Conservation (phyloP, 2,797 vertebrate genomes). For the Zenarchopterus dispar region DNA sequence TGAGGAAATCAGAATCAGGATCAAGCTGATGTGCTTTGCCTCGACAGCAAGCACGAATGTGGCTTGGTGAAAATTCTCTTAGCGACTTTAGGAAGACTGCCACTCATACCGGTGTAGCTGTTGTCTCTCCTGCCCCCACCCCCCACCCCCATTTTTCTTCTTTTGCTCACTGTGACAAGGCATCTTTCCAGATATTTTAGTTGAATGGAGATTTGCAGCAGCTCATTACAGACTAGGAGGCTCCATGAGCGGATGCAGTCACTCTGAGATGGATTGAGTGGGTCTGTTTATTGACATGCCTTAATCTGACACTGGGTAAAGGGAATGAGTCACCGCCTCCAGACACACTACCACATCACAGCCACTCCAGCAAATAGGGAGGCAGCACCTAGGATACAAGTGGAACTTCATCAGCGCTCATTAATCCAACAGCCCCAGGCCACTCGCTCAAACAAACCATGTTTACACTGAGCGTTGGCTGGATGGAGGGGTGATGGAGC, state of each 20-base stretch:
- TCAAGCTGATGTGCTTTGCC: slow-evolving; percentile 27
- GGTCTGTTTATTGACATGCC: slow-evolving; percentile 85
- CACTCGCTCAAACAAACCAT: slow-evolving; percentile 78
- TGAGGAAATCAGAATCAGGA: background rate
- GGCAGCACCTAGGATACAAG: slow-evolving; percentile 69
- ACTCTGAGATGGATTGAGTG: slow-evolving; percentile 84
- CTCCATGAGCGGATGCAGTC: slow-evolving; percentile 76
- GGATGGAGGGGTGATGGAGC: slow-evolving; percentile 62
- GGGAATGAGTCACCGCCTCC: slow-evolving; percentile 81
- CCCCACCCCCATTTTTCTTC: slow-evolving; percentile 43
- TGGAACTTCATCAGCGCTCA: slow-evolving; percentile 84
- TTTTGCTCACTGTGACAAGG: slow-evolving; percentile 73
- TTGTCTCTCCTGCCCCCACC: slow-evolving; percentile 35
- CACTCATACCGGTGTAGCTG: slow-evolving; percentile 53
- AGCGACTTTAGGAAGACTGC: slow-evolving; percentile 59
- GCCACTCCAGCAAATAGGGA: slow-evolving; percentile 73
- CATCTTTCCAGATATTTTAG: slow-evolving; percentile 82
- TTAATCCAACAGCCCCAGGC: slow-evolving; percentile 79
- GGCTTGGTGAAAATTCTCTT: slow-evolving; percentile 37
- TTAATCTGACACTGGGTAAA: slow-evolving; percentile 85
- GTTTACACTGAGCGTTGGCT: slow-evolving; percentile 74
- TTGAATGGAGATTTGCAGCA: slow-evolving; percentile 81
- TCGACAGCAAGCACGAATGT: slow-evolving; percentile 16
- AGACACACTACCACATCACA: slow-evolving; percentile 70
- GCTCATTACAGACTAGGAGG: slow-evolving; percentile 82